Conservation (phyloP, 2,797 vertebrate species). For the Ataeniobius toweri region DNA sequence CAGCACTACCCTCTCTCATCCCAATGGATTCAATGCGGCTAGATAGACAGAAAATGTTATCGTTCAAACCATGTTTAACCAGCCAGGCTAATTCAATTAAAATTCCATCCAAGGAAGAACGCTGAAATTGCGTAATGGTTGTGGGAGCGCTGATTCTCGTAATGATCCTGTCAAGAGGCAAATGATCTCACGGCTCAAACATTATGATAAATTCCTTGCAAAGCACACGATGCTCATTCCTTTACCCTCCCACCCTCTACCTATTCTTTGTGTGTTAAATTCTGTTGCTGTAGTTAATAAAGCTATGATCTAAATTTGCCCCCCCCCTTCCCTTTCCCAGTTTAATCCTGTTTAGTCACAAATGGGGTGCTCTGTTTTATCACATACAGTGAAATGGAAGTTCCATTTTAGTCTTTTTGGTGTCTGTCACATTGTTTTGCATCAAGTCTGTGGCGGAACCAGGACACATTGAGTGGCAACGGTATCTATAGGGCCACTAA, state of each 20-base stretch:
- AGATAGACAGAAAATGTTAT: conserved; percentile 80
- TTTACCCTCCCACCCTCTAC: conserved; percentile 12
- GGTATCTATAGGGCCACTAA: conserved; percentile 56
- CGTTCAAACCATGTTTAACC: conserved; percentile 79
- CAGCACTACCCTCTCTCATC: conserved; percentile 41
- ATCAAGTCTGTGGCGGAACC: conserved; percentile 50
- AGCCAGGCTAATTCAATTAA: conserved; percentile 82
- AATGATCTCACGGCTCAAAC: conserved; percentile 72
- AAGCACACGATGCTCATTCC: conserved; percentile 64
- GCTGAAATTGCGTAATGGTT: conserved; percentile 78
- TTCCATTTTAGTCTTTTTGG: conserved; percentile 66
- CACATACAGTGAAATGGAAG: conserved; percentile 56
- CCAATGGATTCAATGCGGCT: conserved; percentile 66
- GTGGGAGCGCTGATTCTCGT: conserved; percentile 78
- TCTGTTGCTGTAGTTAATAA: conserved; percentile 69
- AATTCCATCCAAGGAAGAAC: conserved; percentile 76
- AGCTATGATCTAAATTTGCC: conserved; percentile 64
- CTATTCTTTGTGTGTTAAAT: conserved; percentile 51
- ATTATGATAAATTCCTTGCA: conserved; percentile 77
- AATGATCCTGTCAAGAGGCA: conserved; percentile 81
- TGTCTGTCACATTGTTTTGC: conserved; percentile 59
- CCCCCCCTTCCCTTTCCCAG: conserved; percentile 25
- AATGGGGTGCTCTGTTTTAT: conserved; percentile 63
- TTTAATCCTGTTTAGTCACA: conserved; percentile 68
- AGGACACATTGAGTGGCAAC: conserved; percentile 33